Base-by-base conservation (phyloP, 2,113 vertebrate genomes). In the Kryptolebias marmoratus region DNA sequence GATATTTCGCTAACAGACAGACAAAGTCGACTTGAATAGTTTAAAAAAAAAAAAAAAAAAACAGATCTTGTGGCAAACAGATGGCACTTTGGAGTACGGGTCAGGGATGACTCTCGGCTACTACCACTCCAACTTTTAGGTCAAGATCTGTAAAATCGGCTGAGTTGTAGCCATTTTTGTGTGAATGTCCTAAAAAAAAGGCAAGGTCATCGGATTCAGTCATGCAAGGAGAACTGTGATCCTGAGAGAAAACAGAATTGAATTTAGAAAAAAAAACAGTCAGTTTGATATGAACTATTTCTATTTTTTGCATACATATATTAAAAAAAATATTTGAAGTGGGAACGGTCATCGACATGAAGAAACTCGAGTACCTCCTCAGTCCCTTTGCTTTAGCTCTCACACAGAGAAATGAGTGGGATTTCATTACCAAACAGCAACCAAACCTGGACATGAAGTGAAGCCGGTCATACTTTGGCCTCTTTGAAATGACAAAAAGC, bases 271-370 rank as follows among this genome's bases (percentile, higher is more conserved):
- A 57, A 57, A 27, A 27, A 9, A 16, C 14, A 31, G 31, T 30
- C 6, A 9, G n/a, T 54, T 27, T 1, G 8, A 22, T 27, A 16
- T 50, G 48, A 18, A 7, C 15, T 8, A 58, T 16, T 36, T 62
- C n/a, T 45, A 36, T 62, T 62, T 28, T 11, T 64, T 11, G 16
- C 11, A 32, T 32, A 50, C 32, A 14, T 4, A 13, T 58, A 0
- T 36, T 36, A 9, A 0, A 11, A 31, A 54, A 42, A 18, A 53
- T 28, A 49, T 16, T 45, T 64, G 22, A 22, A 1, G 8, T 55
- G 6, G 11, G 53, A 68, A n/a, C 6, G 15, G 48, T 39, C 36
- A 67, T 58, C 47, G 73, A 79, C 82, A 61, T 22, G 12, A 9
- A 65, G 32, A 67, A 77, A 62, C 56, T 63, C 18, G 27, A 57